Evolutionary conservation across 2,113 vertebrate species (phyloP).

Genomic region (Cyanistes caeruleus): DNA sequence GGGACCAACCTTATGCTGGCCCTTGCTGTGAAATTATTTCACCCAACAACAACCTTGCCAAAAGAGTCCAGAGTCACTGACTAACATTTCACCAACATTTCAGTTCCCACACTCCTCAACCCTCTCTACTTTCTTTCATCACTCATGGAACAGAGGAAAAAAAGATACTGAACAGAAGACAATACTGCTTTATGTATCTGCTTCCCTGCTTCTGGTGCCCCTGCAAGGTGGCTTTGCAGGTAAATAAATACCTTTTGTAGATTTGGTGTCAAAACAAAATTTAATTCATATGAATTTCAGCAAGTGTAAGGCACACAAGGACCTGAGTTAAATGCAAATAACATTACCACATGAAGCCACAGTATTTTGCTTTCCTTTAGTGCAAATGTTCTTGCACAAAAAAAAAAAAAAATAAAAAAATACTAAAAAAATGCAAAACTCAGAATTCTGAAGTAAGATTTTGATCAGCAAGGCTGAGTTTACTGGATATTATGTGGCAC

Average conservation of each 20-base stretch:
- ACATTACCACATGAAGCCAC: neutral
- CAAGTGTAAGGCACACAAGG: neutral
- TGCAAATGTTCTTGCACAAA: neutral
- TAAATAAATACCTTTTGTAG: neutral
- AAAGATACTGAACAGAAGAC: neutral
- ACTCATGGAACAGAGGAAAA: neutral
- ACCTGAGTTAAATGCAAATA: neutral
- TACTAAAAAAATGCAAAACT: neutral
- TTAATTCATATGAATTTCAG: neutral
- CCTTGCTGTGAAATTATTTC: neutral
- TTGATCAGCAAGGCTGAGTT: neutral
- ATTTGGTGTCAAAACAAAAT: neutral
- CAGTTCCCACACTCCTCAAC: neutral
- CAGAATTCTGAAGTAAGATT: neutral
- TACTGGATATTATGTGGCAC: neutral
- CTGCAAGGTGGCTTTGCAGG: neutral
- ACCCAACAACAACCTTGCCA: neutral
- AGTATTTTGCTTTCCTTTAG: neutral
- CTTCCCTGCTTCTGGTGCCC: neutral
- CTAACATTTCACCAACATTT: neutral
- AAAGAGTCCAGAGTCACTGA: neutral
- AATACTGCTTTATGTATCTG: neutral
- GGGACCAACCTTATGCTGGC: neutral
- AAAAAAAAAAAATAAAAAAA: neutral
- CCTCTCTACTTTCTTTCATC: constrained; percentile 9